Percentiles rank a stretch among this genome's conserved stretches.
Conservation (phyloP, 2,797 vertebrate genomes). For the Lates japonicus region DNA sequence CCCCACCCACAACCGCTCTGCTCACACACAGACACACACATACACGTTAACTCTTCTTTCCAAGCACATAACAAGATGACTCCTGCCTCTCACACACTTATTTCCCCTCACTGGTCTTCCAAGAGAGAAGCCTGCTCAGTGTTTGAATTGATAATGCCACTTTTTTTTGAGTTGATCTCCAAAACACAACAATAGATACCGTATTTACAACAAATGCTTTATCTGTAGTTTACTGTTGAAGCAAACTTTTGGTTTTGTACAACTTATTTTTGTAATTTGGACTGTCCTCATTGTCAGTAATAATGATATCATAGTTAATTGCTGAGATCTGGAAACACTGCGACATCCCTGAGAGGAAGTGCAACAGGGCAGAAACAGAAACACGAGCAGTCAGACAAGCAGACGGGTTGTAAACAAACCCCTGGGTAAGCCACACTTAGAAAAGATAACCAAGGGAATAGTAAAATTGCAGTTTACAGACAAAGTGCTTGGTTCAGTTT, state of each 20-base stretch:
- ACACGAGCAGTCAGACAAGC: background rate
- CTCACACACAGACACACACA: conserved; percentile 21
- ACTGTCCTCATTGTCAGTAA: background rate
- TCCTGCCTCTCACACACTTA: conserved; percentile 12
- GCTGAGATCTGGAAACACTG: background rate
- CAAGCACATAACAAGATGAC: conserved; percentile 16
- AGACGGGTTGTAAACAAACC: background rate
- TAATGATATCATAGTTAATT: background rate
- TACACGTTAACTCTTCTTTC: background rate
- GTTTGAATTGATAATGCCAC: background rate
- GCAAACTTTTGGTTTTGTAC: background rate
- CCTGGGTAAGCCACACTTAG: no score
- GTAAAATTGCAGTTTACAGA: background rate
- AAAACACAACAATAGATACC: background rate
- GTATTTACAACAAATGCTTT: background rate
- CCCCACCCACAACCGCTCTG: background rate
- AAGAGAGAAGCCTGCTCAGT: background rate
- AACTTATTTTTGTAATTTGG: background rate
- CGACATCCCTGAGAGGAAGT: no score
- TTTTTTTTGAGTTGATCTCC: background rate
- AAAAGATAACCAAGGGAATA: no score
- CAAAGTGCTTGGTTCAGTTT: background rate
- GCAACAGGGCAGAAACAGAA: no score
- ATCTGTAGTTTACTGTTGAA: background rate
- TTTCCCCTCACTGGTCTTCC: background rate